Evolutionary conservation across 2,797 vertebrate genomes (phyloP).

Genomic region (Staurois parvus): DNA sequence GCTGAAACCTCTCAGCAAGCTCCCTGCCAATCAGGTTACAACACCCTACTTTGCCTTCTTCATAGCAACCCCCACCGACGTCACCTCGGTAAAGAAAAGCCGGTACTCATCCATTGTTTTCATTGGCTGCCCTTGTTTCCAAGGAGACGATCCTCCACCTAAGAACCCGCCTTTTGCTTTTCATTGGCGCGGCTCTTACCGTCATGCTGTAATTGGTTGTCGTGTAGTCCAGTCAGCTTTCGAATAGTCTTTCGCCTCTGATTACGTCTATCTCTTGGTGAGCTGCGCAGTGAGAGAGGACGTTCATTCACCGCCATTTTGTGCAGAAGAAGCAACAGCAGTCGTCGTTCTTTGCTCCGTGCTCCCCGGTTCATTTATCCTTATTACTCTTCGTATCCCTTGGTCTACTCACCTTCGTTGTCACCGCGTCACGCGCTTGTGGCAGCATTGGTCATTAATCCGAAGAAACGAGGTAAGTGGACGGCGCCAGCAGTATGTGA

Average conservation of each 20-base stretch:
- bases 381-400: neutral
- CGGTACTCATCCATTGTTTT: neutral
- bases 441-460: neutral
- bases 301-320: conserved; percentile 41
- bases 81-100: neutral
- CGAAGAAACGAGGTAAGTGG: conserved; percentile 42
- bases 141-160: neutral
- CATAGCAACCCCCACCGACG: conserved; percentile 17
- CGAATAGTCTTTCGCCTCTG: neutral
- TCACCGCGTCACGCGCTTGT: neutral
- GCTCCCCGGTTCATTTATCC: neutral
- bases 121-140: conserved; percentile 15
- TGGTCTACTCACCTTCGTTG: neutral
- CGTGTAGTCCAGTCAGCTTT: conserved; percentile 4
- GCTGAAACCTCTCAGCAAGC: neutral
- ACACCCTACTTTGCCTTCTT: neutral
- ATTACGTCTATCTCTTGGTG: conserved; percentile 19
- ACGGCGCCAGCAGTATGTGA: neutral
- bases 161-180: neutral
- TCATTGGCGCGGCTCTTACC: neutral
- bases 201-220: neutral
- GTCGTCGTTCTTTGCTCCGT: neutral
- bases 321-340: neutral
- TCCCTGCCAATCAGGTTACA: neutral
- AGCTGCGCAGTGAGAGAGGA: conserved; percentile 45